Base-by-base conservation (phyloP, 1,140 invertebrate genomes). In the Drosophila kohkoa region DNA sequence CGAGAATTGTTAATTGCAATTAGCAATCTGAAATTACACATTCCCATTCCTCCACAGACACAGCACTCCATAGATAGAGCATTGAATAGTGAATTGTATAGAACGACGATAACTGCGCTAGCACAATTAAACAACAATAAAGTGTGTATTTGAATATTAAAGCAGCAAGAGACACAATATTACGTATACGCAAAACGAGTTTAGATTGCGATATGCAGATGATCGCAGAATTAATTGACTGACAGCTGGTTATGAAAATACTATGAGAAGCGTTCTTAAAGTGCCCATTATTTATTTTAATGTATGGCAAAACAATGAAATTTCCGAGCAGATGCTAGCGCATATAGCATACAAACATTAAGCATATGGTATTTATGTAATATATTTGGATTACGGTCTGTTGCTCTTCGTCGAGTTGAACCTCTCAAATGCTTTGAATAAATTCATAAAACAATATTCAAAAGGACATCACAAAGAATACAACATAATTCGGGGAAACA, bases 21-120 rank as follows among this genome's bases (percentile, higher is more conserved):
- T 87, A 87, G 71, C 48, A 38, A 35, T n/a, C 67, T 20, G 25
- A 65, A 41, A 58, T 71, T 32, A 57, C 68, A 32, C 45, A 41
- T 11, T 8, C 35, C 35, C 35, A 25, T 25, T 25, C 20, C 20
- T 59, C n/a, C 8, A 16, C 6, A 10, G 1, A 41, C 32, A 54
- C 16, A 38, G 11, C 4, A 45, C 25, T 25, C 15, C 3, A 38
- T 25, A 25, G 25, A 20, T 51, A 49, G 15, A 32, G 46, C 28
- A 63, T 41, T 55, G 8, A 55, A 55, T 16, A n/a, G n/a, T n/a
- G n/a, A n/a, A n/a, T n/a, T n/a, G n/a, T n/a, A n/a, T n/a, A n/a
- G n/a, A n/a, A n/a, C n/a, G n/a, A n/a, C n/a, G n/a, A n/a, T n/a
- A 30, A 49, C 7, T 49, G 11, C 48, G 13, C 8, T 2, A 46